These are phyloP conservation scores for Gobio gobio DNA, from an alignment of 2,113 vertebrate species.

Conservation along the genomic window DNA sequence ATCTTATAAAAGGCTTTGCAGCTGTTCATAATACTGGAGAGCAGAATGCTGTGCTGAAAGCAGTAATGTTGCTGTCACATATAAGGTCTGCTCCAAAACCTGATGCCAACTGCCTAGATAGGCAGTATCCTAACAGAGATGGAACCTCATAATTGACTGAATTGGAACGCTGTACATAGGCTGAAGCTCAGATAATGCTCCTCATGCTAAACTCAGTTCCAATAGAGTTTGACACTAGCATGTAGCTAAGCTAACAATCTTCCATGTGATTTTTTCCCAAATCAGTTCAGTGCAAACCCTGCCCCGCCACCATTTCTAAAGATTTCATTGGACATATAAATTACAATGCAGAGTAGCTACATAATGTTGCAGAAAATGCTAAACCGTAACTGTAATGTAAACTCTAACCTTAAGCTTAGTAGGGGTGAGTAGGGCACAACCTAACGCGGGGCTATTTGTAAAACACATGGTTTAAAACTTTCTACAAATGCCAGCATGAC, in stretches of 20 bases:
- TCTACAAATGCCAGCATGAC: too few relatives aligned
- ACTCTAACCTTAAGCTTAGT: too few relatives aligned
- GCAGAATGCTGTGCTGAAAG: neutral
- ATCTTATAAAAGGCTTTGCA: neutral
- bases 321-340: too few relatives aligned
- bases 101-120: constrained; percentile 1
- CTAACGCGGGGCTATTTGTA: too few relatives aligned
- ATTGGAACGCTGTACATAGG: neutral
- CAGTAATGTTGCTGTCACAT: neutral
- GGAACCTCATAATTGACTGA: neutral
- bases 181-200: neutral
- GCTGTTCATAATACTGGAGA: neutral
- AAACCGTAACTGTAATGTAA: too few relatives aligned
- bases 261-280: too few relatives aligned
- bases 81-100: neutral
- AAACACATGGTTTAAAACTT: too few relatives aligned
- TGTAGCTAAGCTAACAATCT: neutral
- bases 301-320: too few relatives aligned
- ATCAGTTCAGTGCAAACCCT: too few relatives aligned
- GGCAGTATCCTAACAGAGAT: neutral
- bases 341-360: too few relatives aligned
- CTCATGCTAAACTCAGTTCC: neutral
- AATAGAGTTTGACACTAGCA: neutral
- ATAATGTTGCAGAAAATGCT: too few relatives aligned
- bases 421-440: too few relatives aligned